Conservation (phyloP, 1,140 invertebrate species). For the Drosophila ananassae region DNA sequence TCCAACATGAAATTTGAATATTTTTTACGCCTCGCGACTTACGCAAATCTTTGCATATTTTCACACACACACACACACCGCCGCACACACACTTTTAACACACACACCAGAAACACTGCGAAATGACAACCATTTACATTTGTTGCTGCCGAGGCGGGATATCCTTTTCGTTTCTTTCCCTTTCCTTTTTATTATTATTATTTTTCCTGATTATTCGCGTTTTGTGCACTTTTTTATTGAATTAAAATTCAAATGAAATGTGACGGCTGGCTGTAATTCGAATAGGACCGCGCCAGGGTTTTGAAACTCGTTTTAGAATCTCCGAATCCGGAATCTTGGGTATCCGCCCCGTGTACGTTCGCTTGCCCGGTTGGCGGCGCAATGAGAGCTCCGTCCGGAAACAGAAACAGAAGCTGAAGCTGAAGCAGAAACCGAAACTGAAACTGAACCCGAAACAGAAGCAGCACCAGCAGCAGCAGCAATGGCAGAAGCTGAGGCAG, state of each 20-base stretch:
- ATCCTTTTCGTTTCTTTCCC: slow-evolving; percentile 2
- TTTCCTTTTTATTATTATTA: slow-evolving; percentile 23
- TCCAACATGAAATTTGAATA: slow-evolving; percentile 72
- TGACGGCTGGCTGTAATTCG: slow-evolving; percentile 28
- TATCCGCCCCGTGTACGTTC: slow-evolving; percentile 68
- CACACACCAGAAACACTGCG: slow-evolving; percentile 31
- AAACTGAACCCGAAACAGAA: slow-evolving; percentile 26
- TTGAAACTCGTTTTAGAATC: slow-evolving; percentile 16
- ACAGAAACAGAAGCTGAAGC: slow-evolving; percentile 19
- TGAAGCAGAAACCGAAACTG: slow-evolving; percentile 8
- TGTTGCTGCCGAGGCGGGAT: slow-evolving; percentile 36
- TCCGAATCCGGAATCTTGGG: slow-evolving; percentile 3
- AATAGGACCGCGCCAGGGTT: slow-evolving; percentile 20
- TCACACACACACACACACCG: slow-evolving; percentile 41
- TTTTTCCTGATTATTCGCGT: slow-evolving; percentile 32
- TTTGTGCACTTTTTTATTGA: slow-evolving; percentile 77
- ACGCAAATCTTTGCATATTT: slow-evolving; percentile 64
- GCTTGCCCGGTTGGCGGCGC: slow-evolving; percentile 68
- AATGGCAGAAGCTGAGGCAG: slow-evolving; percentile 24
- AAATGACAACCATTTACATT: slow-evolving; percentile 42
- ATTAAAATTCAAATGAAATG: slow-evolving; percentile 75
- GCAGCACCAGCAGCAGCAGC: slow-evolving; percentile 33
- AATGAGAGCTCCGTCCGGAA: slow-evolving; percentile 62
- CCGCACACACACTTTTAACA: slow-evolving; percentile 26
- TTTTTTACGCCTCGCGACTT: slow-evolving; percentile 59